Conservation (phyloP, 1,140 invertebrate genomes). For the Procambarus clarkii region DNA sequence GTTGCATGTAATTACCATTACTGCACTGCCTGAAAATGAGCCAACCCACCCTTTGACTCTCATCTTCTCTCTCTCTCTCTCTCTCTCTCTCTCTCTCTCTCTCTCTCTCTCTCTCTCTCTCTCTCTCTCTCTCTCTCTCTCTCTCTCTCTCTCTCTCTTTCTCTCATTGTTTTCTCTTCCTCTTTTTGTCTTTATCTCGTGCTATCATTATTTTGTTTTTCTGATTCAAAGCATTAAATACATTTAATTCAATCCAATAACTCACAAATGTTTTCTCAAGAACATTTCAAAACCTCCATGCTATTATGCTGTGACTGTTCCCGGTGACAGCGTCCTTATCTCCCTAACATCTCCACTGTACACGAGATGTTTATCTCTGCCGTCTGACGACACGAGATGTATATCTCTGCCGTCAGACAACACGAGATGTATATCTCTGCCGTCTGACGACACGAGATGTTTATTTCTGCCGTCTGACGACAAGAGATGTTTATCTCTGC, state of each 20-base stretch:
- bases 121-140: conserved; percentile 54
- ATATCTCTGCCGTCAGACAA: too few species aligned
- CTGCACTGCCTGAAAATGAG: conserved; percentile 69
- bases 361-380: too few species aligned
- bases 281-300: too few species aligned
- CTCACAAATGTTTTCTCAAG: not conserved
- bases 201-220: not conserved
- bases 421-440: too few species aligned
- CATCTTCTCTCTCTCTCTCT: conserved; percentile 64
- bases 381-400: too few species aligned
- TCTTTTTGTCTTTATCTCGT: not conserved
- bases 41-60: conserved; percentile 68
- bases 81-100: conserved; percentile 67
- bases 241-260: not conserved
- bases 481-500: too few species aligned
- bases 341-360: too few species aligned
- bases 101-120: conserved; percentile 64
- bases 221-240: too few species aligned
- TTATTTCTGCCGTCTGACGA: too few species aligned
- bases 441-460: too few species aligned
- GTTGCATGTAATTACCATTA: conserved; percentile 70
- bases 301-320: too few species aligned
- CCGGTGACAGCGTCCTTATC: too few species aligned
- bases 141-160: conserved; percentile 33
- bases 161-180: not conserved